Percentiles rank a stretch among this genome's conserved stretches.
Conservation (phyloP, 2,113 vertebrate species). For the Abramis brama region DNA sequence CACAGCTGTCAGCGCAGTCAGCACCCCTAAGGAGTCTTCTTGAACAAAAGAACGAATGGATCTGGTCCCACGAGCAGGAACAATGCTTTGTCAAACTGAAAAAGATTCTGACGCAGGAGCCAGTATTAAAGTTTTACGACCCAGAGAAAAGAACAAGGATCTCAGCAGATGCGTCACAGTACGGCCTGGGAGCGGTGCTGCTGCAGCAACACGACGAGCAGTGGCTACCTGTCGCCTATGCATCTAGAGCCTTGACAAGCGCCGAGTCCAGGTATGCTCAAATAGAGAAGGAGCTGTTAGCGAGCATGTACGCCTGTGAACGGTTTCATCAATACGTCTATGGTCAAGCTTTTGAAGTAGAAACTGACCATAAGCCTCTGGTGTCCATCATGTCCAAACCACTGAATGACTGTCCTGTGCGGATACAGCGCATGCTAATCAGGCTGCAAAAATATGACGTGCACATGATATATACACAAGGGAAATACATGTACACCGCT, state of each 20-base stretch:
- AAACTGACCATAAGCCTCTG: slow-evolving; percentile 50
- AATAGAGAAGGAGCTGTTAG: slow-evolving; percentile 46
- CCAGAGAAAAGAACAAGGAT: slow-evolving; percentile 18
- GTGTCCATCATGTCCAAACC: slow-evolving; percentile 46
- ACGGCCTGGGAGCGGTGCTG: slow-evolving; percentile 44
- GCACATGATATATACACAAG: too few species aligned
- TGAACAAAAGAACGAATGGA: background rate
- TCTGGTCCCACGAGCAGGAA: slow-evolving; percentile 38
- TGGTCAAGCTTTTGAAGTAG: slow-evolving; percentile 32
- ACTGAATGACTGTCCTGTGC: slow-evolving; percentile 43
- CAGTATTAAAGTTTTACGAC: slow-evolving; percentile 45
- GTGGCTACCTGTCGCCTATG: slow-evolving; percentile 41
- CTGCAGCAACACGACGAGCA: slow-evolving; percentile 31
- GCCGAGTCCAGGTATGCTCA: slow-evolving; percentile 46
- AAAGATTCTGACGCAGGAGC: background rate
- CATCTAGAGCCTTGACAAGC: slow-evolving; percentile 23
- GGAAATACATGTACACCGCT: too few species aligned
- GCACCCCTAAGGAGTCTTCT: too few species aligned
- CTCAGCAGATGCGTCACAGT: slow-evolving; percentile 40
- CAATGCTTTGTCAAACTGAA: slow-evolving; percentile 20
- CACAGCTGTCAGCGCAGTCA: too few species aligned
- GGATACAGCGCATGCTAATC: slow-evolving; percentile 17
- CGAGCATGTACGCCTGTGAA: slow-evolving; percentile 46
- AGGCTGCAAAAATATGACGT: too few species aligned
- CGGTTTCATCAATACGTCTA: slow-evolving; percentile 48